phyloP scores from a whole-genome alignment of 2,888 invertebrate species.

The Ennomos erosarius region DNA sequence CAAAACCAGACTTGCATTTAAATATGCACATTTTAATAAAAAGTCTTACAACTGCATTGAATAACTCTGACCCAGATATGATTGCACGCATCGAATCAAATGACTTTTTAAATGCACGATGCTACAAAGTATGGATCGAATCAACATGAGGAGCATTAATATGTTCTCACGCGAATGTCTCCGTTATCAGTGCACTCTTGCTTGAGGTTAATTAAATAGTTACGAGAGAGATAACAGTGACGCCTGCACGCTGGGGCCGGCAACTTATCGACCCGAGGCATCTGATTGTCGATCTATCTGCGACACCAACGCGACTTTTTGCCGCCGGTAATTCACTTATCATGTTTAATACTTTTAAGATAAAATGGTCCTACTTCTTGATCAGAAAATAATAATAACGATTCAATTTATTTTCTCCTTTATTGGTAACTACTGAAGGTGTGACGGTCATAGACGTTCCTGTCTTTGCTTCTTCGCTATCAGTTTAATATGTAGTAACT shows the following conservation, averaged over 20 bases:
- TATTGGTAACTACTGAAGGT: no score
- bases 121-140: slow-evolving; percentile 34
- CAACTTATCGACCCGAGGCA: slow-evolving; percentile 72
- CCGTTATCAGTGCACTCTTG: slow-evolving; percentile 71
- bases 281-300: slow-evolving; percentile 68
- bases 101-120: slow-evolving; percentile 30
- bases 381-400: no score
- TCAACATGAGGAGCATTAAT: slow-evolving; percentile 38
- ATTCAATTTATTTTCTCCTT: background rate
- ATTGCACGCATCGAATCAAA: slow-evolving; percentile 26
- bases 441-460: no score
- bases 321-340: slow-evolving; percentile 21
- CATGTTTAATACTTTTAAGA: background rate
- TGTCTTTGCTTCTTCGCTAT: no score
- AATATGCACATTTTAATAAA: slow-evolving; percentile 23
- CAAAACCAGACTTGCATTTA: slow-evolving; percentile 27
- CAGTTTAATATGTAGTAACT: no score
- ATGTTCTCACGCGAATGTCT: slow-evolving; percentile 72
- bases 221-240: slow-evolving; percentile 71
- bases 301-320: slow-evolving; percentile 44
- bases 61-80: slow-evolving; percentile 42
- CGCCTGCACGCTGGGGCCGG: slow-evolving; percentile 70
- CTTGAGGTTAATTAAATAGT: slow-evolving; percentile 80
- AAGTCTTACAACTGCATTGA: slow-evolving; percentile 29
- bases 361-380: no score